These are phyloP conservation scores for Fragum sueziense DNA, from an alignment of 2,888 invertebrate species.

Conservation along the genomic window DNA sequence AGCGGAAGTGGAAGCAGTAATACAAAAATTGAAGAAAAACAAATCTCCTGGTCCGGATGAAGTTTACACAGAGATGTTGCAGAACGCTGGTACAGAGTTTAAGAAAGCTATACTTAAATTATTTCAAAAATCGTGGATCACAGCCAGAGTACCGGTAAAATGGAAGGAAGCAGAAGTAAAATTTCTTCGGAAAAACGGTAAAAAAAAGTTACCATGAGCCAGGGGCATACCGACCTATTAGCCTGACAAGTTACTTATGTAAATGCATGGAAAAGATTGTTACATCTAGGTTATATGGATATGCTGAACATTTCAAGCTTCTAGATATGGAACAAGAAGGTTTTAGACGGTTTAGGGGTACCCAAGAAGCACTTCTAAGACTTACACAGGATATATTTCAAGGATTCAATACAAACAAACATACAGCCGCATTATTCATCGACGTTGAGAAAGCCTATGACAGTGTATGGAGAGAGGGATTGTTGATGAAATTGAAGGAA, in stretches of 20 bases:
- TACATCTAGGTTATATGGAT: constrained; percentile 12
- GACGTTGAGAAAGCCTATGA: constrained; percentile 45
- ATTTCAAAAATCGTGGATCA: constrained; percentile 21
- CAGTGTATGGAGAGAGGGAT: constrained; percentile 36
- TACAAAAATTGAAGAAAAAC: background rate
- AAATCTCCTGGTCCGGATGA: constrained; percentile 6
- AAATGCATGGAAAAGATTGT: constrained; percentile 36
- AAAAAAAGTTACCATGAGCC: constrained; percentile 10
- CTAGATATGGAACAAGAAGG: too few species aligned
- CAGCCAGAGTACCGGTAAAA: too few species aligned
- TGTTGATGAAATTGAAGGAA: constrained; percentile 19
- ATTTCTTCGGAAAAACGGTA: constrained; percentile 29
- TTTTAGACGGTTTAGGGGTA: too few species aligned
- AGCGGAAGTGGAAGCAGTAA: background rate
- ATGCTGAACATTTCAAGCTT: constrained; percentile 10
- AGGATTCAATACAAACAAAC: constrained; percentile 30
- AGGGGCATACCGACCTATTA: constrained; percentile 30
- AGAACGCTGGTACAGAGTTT: background rate
- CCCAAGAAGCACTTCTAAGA: constrained; percentile 17
- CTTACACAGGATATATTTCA: constrained; percentile 13
- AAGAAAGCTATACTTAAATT: background rate
- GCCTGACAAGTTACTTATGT: constrained; percentile 28
- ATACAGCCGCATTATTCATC: constrained; percentile 13
- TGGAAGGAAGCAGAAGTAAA: constrained; percentile 25
- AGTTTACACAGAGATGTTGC: background rate